phyloP scores from a whole-genome alignment of 2,797 vertebrate species.

The Salarias fasciatus region DNA sequence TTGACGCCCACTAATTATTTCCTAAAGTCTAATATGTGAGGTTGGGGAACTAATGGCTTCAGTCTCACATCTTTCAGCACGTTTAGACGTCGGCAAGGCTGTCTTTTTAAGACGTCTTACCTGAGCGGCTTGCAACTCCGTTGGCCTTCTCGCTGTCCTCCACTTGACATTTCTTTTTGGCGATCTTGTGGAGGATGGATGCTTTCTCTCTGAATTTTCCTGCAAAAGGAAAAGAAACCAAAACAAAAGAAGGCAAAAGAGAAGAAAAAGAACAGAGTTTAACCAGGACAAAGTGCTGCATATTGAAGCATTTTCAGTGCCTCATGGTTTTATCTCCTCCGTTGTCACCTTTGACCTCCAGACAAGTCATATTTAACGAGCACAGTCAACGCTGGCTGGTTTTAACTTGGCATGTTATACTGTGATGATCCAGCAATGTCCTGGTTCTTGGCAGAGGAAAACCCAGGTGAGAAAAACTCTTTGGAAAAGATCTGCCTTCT shows the following conservation, averaged over 20 bases:
- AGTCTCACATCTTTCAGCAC: no score
- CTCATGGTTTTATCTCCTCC: conserved; percentile 28
- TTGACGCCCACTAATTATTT: conserved; percentile 50
- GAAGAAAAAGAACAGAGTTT: conserved; percentile 54
- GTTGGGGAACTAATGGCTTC: no score
- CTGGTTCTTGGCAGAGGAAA: conserved; percentile 42
- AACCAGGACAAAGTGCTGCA: neutral
- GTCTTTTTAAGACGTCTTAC: conserved; percentile 68
- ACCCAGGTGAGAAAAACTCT: conserved; percentile 44
- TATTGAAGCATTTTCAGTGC: conserved; percentile 9
- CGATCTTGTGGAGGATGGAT: conserved; percentile 98
- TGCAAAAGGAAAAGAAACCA: conserved; percentile 70
- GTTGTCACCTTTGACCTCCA: conserved; percentile 57
- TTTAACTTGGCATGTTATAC: conserved; percentile 68
- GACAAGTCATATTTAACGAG: conserved; percentile 56
- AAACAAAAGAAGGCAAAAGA: conserved; percentile 32
- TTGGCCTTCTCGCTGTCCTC: conserved; percentile 94
- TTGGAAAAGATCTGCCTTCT: conserved; percentile 51
- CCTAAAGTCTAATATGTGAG: conserved; percentile 6
- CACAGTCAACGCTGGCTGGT: conserved; percentile 23
- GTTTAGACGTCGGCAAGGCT: no score
- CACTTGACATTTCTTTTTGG: conserved; percentile 98
- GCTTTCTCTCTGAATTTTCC: conserved; percentile 98
- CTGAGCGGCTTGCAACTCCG: conserved; percentile 88
- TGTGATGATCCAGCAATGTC: conserved; percentile 75